Base-by-base conservation (phyloP, 2,113 vertebrate species). In the Anoplopoma fimbria region DNA sequence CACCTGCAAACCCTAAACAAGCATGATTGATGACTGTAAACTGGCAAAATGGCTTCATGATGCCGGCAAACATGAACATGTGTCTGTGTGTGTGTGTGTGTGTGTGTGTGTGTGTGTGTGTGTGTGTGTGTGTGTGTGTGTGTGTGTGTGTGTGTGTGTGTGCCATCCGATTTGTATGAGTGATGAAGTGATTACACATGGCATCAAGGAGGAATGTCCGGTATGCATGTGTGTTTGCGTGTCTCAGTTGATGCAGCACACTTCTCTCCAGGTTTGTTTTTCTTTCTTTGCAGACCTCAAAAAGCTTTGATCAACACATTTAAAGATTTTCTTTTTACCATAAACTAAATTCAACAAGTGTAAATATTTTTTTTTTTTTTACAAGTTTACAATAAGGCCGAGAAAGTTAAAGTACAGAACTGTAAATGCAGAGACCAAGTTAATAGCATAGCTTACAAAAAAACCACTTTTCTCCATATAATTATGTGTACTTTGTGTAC, bases 41-140 rank as follows among this genome's bases (percentile, higher is more conserved):
- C 79, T 29, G 68, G 86, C 76, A 81, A 58, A 91, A 93, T 90
- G 55, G 83, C 75, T 92, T 88, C 88, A 84, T 36, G 81, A 87
- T 88, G 89, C 42, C 1, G 29, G 19, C 7, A 4, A 45, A 33
- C 25, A 31, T 45, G 31, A 53, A 58, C 38, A 13, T 29, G 27
- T 34, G 45, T 57, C 65, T 47, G 70, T 42, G 53, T 6, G 45
- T n/a, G 13, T 57, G 34, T 42, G 36, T 67, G 73, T 68, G 57
- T 25, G 65, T 79, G 69, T 31, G 65, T 51, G 49, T 40, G 69
- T 67, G 36, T 14, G 29, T 53, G 19, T 55, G 63, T 55, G 51
- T 2, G 27, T 65, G 34, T 2, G 27, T 29, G 38, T 21, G 15
- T 0, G n/a, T 49, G 23, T 82, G 51, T 42, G 2, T 71, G 38